phyloP scores from a whole-genome alignment of 2,113 vertebrate species.

The Leptocoma aspasia region DNA sequence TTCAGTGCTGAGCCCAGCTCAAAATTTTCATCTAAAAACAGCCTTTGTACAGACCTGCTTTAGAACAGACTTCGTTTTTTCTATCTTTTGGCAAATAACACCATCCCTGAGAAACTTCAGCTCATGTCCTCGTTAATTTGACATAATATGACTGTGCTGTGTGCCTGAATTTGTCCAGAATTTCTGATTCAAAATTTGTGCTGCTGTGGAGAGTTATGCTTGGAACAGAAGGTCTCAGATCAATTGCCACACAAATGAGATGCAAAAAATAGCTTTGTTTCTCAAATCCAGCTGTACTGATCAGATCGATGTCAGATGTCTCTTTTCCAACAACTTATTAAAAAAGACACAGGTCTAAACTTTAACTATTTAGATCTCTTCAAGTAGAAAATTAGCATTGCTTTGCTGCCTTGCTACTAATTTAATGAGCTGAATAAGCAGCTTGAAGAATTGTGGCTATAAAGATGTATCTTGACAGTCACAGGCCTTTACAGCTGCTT shows the following conservation, averaged over 20 bases:
- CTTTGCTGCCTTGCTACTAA: background rate
- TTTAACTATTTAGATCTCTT: background rate
- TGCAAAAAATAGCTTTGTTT: background rate
- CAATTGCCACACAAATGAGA: fast-evolving
- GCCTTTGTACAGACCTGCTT: background rate
- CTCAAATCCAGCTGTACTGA: background rate
- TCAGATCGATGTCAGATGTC: background rate
- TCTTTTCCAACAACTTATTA: background rate
- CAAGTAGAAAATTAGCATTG: background rate
- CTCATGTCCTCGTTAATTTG: background rate
- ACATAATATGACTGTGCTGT: background rate
- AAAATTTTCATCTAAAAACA: background rate
- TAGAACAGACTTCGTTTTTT: background rate
- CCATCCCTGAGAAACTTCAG: background rate
- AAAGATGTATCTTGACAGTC: background rate
- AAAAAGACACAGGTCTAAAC: background rate
- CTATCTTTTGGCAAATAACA: background rate
- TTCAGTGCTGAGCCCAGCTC: background rate
- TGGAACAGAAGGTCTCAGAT: background rate
- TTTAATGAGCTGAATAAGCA: background rate
- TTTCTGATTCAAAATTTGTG: background rate
- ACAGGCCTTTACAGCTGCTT: background rate
- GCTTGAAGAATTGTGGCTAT: background rate
- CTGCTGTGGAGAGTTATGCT: background rate
- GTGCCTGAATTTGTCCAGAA: background rate